phyloP scores from a whole-genome alignment of 2,113 vertebrate species.

The Noturus placidus region DNA sequence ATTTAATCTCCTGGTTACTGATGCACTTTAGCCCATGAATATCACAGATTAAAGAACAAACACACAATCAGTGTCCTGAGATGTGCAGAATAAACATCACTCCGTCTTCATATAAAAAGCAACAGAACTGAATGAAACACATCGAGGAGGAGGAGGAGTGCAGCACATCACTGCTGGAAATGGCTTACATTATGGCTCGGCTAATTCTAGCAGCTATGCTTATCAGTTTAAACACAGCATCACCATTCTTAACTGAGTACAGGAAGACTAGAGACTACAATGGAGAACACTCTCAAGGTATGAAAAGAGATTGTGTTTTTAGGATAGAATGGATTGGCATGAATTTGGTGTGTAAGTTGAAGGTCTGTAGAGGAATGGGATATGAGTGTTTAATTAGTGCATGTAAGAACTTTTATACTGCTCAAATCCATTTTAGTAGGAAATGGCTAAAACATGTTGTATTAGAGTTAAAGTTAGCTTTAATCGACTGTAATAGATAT shows the following conservation, averaged over 20 bases:
- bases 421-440: background rate
- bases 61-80: slow-evolving; percentile 10
- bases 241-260: too few species aligned
- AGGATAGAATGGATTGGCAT: background rate
- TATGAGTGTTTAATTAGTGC: background rate
- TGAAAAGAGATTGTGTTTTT: background rate
- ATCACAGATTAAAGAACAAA: background rate
- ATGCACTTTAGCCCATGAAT: background rate
- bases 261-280: background rate
- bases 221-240: background rate
- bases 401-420: background rate
- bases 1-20: background rate
- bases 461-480: background rate
- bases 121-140: background rate
- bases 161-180: background rate
- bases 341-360: too few species aligned
- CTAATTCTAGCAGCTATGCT: background rate
- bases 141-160: background rate
- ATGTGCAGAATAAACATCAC: background rate
- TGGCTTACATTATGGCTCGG: background rate
- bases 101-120: slow-evolving; percentile 4
- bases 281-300: background rate
- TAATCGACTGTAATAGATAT: background rate
- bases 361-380: background rate
- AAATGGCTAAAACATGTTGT: background rate